A percentile compares a stretch with the other conserved stretches of the same genome.
These are phyloP conservation scores for Podilymbus podiceps DNA, from an alignment of 2,113 vertebrate species.

Conservation along the genomic window DNA sequence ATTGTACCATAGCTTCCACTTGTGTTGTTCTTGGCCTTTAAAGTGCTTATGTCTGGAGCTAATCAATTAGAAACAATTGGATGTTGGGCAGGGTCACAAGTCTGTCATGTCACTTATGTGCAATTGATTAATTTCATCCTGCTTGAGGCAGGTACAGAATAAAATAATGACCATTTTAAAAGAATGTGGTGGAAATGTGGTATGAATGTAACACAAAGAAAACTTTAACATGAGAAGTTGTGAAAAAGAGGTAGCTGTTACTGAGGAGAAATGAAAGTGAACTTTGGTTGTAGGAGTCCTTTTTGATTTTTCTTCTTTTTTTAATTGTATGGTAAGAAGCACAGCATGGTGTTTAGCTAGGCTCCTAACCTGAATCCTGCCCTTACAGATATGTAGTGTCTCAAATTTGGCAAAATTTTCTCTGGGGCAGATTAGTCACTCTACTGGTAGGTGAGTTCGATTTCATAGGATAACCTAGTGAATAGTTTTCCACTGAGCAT, in stretches of 20 bases:
- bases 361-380: not conserved
- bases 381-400: not conserved
- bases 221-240: constrained; percentile 53
- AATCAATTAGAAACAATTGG: constrained; percentile 67
- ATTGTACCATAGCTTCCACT: constrained; percentile 39
- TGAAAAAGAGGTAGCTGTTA: constrained; percentile 43
- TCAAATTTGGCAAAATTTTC: not conserved
- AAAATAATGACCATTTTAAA: constrained; percentile 39
- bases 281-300: not conserved
- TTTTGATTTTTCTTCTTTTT: not conserved
- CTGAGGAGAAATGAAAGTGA: not conserved
- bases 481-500: not conserved
- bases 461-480: not conserved
- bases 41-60: constrained; percentile 58
- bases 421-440: not conserved
- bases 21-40: constrained; percentile 58
- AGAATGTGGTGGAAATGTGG: constrained; percentile 54
- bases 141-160: constrained; percentile 47
- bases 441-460: not conserved
- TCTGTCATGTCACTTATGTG: constrained; percentile 40
- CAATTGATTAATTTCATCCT: constrained; percentile 66
- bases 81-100: constrained; percentile 60
- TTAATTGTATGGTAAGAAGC: not conserved
- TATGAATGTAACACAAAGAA: constrained; percentile 29
- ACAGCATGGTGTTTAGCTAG: not conserved